Base-by-base conservation (phyloP, 2,113 vertebrate genomes). In the Muscicapa adusta region DNA sequence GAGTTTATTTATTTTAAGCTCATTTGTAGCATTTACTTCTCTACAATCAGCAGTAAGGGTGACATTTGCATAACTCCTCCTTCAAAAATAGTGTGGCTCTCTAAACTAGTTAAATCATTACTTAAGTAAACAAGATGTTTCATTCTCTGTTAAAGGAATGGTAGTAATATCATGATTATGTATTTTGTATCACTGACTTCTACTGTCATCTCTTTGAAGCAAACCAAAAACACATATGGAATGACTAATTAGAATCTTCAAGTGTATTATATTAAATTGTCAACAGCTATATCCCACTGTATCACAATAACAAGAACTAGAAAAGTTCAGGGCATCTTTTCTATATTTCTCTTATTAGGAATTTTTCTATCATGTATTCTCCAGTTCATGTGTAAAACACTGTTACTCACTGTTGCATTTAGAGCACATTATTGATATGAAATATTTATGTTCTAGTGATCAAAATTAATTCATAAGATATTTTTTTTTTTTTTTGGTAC, bases 41-140 rank as follows among this genome's bases (percentile, higher is more conserved):
- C 85, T 61, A 56, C 33, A 29, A 72, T 78, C 62, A 87, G 63
- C 42, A 43, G 11, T 38, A 57, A 85, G 43, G 22, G 85, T 62
- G 33, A 95, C 79, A 85, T 54, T 93, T 88, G 54, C 6, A 0
- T 58, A 85, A 88, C 34, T 23, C 28, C 62, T 61, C 66, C 66
- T 79, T 72, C 42, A 91, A 89, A 93, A 85, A 89, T 23, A 80
- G 33, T 0, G 1, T 25, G 22, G 17, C 66, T 61, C 63, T 82
- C 70, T 76, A 42, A 95, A 63, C 50, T 38, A 77, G 81, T 91
- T 75, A 94, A 96, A 95, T 76, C 33, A 66, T 85, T 73, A 78
- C 54, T 83, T 93, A 68, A 85, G 54, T 68, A 94, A 95, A 89
- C 62, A 89, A 75, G 18, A 61, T 79, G 17, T 81, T 88, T 90